phyloP scores from a whole-genome alignment of 2,888 invertebrate genomes.

The Drosophila mercatorum region DNA sequence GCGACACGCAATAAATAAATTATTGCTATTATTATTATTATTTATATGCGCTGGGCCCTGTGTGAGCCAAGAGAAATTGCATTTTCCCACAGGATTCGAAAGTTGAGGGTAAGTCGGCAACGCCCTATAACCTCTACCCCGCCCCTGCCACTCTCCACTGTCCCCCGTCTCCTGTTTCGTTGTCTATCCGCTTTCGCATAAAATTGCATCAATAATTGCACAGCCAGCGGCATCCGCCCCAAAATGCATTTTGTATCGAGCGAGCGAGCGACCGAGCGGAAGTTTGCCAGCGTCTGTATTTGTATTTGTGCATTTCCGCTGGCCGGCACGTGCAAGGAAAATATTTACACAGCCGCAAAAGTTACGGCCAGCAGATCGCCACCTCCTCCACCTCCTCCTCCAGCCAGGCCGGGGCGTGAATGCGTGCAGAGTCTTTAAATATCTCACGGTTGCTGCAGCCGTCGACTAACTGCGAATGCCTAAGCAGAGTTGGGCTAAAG shows the following conservation, averaged over 20 bases:
- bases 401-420: slow-evolving; percentile 26
- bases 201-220: slow-evolving; percentile 63
- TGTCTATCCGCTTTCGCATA: slow-evolving; percentile 25
- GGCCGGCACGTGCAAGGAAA: slow-evolving; percentile 60
- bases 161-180: background rate
- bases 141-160: background rate
- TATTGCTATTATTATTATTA: slow-evolving; percentile 36
- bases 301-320: slow-evolving; percentile 64
- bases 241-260: slow-evolving; percentile 33
- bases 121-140: slow-evolving; percentile 1
- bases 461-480: slow-evolving; percentile 13
- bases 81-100: slow-evolving; percentile 69
- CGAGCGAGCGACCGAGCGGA: slow-evolving; percentile 8
- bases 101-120: slow-evolving; percentile 20
- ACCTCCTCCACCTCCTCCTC: background rate
- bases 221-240: slow-evolving; percentile 55
- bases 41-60: slow-evolving; percentile 15
- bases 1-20: slow-evolving; percentile 67
- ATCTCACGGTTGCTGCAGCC: slow-evolving; percentile 12
- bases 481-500: background rate
- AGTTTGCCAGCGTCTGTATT: slow-evolving; percentile 48
- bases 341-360: slow-evolving; percentile 57
- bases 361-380: slow-evolving; percentile 1
- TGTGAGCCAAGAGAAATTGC: slow-evolving; percentile 63
- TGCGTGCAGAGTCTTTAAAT: slow-evolving; percentile 35